A percentile compares a stretch with the other conserved stretches of the same genome.
phyloP scores from a whole-genome alignment of 2,797 vertebrate species.

The Intellagama lesueurii region DNA sequence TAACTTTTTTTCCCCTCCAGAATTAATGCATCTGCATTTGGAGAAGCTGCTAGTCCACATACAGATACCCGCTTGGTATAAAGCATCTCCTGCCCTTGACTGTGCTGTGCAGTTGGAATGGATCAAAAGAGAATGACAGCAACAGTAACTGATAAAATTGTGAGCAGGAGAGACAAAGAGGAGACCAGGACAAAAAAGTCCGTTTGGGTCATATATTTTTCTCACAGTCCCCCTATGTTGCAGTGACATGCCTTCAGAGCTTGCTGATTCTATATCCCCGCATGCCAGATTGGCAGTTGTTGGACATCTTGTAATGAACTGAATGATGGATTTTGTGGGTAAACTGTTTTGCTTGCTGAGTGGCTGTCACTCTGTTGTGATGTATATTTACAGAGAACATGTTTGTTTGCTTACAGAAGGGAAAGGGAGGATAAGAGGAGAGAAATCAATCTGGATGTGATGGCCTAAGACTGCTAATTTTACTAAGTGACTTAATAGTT shows the following conservation, averaged over 20 bases:
- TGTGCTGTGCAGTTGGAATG: background rate
- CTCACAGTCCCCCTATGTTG: background rate
- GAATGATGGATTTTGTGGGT: constrained; percentile 68
- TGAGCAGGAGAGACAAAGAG: background rate
- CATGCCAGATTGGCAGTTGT: constrained; percentile 35
- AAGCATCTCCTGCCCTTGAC: background rate
- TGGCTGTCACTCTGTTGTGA: constrained; percentile 63
- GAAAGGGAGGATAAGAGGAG: constrained; percentile 56
- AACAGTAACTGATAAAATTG: constrained; percentile 1
- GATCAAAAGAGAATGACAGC: background rate
- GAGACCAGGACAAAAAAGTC: background rate
- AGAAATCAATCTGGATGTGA: constrained; percentile 47
- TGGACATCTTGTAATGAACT: constrained; percentile 44
- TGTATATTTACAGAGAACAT: constrained; percentile 63
- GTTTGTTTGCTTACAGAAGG: constrained; percentile 61
- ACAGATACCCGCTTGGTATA: background rate
- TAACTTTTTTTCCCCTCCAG: background rate
- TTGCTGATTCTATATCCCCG: constrained; percentile 3
- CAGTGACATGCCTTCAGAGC: constrained; percentile 40
- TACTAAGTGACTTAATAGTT: constrained; percentile 60
- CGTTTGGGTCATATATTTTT: background rate
- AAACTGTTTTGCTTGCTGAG: constrained; percentile 69
- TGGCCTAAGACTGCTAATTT: constrained; percentile 57
- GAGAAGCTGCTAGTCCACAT: background rate
- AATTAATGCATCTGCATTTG: background rate